Percentiles rank a stretch among this genome's conserved stretches.
Evolutionary conservation across 2,888 invertebrate species (phyloP).

Genomic region (Busseola fusca): DNA sequence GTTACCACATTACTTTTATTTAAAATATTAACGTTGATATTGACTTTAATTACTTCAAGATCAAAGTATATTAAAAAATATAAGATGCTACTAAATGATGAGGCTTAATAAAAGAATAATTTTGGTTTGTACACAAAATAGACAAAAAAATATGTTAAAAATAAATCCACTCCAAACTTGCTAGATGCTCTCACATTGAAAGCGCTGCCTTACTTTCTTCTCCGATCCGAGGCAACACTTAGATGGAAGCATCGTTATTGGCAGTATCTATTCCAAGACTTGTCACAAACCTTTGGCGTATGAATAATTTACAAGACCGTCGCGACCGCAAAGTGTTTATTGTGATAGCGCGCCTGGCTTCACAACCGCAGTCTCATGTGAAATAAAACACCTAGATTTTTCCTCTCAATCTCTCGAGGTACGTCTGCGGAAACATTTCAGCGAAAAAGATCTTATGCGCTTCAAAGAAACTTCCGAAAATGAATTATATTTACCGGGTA

Average conservation of each 20-base stretch:
- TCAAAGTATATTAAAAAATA: background rate
- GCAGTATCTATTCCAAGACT: conserved; percentile 75
- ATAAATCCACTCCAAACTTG: conserved; percentile 25
- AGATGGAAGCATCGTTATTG: conserved; percentile 62
- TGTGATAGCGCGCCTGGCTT: conserved; percentile 82
- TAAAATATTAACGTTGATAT: background rate
- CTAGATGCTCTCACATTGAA: conserved; percentile 18
- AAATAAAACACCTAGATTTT: conserved; percentile 88
- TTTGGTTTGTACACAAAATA: background rate
- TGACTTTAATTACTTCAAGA: no score
- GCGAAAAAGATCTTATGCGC: conserved; percentile 72
- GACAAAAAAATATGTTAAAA: conserved; percentile 8
- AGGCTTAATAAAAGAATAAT: background rate
- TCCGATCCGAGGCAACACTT: conserved; percentile 41
- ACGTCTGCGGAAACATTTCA: conserved; percentile 66
- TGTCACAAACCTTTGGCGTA: conserved; percentile 78
- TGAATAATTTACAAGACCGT: conserved; percentile 82
- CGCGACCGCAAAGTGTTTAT: conserved; percentile 84
- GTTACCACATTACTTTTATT: background rate
- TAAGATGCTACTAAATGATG: background rate
- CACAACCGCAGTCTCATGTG: conserved; percentile 82
- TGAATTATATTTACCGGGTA: conserved; percentile 74
- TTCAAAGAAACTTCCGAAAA: conserved; percentile 65
- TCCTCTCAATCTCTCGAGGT: conserved; percentile 81
- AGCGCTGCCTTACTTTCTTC: conserved; percentile 24